Evolutionary conservation across 2,113 vertebrate genomes (phyloP), one percentile per base, ranked within the genome.

Genomic region (Meleagris gallopavo): DNA sequence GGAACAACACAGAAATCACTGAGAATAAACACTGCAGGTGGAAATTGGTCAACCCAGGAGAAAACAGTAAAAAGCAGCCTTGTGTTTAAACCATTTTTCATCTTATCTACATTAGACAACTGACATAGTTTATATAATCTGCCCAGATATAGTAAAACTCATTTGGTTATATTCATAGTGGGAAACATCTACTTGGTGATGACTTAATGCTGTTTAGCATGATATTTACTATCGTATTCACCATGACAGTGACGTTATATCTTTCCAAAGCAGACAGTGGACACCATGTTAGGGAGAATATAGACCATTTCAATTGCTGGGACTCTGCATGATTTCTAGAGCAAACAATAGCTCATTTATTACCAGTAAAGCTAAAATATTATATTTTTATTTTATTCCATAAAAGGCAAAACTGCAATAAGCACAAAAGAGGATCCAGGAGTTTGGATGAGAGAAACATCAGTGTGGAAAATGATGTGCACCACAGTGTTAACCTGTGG

Each of bases 121-220:
- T 89, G 73, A 74, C 4, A 10, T 58, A 29, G 55, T 87, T 82
- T 82, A 64, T 48, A 73, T 27, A 10, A 29, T 83, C 24, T 38
- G 80, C 25, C 6, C 41, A 93, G 64, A 83, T 30, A 80, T 5
- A 3, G 17, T 77, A 76, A 94, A 88, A 55, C 36, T 64, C 21
- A 67, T 77, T 90, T 94, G 30, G 18, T 54, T 78, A 69, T 73
- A 86, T 61, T 92, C 74, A 61, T 88, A 54, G 54, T 20, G 10
- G 27, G 34, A 94, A 96, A 91, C 72, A 57, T 67, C 85, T 84
- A 67, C 90, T 82, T 70, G 64, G 34, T 79, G 66, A 6, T 48
- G 46, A 89, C 77, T 91, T 88, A 80, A 60, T 85, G 15, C 12
- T n/a, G 57, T 71, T 95, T 74, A 61, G 25, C 15, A 38, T 74